Evolutionary conservation across 2,888 invertebrate genomes (phyloP).

Genomic region (Ectobius pallidus): DNA sequence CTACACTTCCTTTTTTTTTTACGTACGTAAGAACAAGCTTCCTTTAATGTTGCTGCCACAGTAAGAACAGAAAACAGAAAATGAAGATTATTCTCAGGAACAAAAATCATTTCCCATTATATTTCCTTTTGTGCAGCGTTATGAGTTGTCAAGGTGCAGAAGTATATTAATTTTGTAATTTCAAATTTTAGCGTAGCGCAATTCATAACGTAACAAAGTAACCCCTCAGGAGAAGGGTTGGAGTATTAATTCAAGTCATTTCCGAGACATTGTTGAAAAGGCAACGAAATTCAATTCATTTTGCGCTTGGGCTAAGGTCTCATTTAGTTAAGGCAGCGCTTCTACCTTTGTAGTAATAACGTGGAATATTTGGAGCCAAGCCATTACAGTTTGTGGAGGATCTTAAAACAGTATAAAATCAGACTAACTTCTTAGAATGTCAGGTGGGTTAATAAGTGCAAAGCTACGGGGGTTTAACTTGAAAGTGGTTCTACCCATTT

Average conservation of each 20-base stretch:
- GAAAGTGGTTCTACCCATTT: neutral
- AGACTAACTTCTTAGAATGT: neutral
- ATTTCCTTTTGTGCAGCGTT: too few species aligned
- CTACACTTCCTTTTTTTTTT: too few species aligned
- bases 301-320: neutral
- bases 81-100: too few species aligned
- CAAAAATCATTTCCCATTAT: too few species aligned
- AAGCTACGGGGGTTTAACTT: neutral
- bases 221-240: too few species aligned
- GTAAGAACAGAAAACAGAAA: too few species aligned
- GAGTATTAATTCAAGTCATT: neutral
- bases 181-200: too few species aligned
- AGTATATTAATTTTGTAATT: too few species aligned
- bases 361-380: neutral
- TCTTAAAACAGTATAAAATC: neutral
- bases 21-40: too few species aligned
- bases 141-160: too few species aligned
- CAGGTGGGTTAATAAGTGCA: neutral
- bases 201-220: too few species aligned
- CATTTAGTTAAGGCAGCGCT: neutral
- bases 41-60: too few species aligned
- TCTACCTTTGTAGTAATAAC: neutral
- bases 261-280: neutral
- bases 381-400: neutral
- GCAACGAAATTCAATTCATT: neutral